Evolutionary conservation across 2,113 vertebrate genomes (phyloP), one percentile per base, ranked within the genome.

Genomic region (Ceyx melanurus): DNA sequence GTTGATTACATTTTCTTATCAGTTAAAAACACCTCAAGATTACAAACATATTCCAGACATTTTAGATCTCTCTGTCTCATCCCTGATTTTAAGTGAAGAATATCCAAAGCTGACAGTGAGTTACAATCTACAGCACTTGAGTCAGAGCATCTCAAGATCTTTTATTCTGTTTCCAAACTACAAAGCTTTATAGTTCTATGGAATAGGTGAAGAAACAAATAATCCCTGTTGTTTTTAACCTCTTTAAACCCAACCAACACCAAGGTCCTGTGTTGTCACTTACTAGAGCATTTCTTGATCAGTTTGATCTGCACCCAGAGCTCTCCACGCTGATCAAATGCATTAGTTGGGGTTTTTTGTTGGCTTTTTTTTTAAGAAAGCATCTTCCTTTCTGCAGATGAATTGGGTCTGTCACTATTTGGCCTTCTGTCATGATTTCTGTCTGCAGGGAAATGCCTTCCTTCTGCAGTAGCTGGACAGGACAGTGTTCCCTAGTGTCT

Each of bases 371-470:
- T 78, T 31, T 62, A 25, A 57, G 33, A 40, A 61, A 94, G 53
- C 7, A 53, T 93, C 89, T 93, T 97, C 61, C 46, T 78, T 94
- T 97, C 96, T 92, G 76, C 57, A 90, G 92, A 96, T 95, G 67
- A 96, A 93, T 90, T 96, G 73, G 40, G 67, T 96, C 91, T 97
- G 89, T 90, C 93, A 96, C 84, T 93, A 67, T 96, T 91, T 98
- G 97, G 97, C 94, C 96, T 97, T 97, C 94, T 93, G 90, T 95
- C 95, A 82, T 94, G 83, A 95, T 96, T 97, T 96, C 91, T 96
- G 95, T 97, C 95, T 97, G 91, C 92, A 96, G 97, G 97, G 93
- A 97, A 97, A 96, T 97, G 95, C 97, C 76, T 96, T 40, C 91
- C 93, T 97, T 96, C 88, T 95, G 92, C 94, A 94, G 94, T 86